phyloP scores from a whole-genome alignment of 2,888 invertebrate genomes.

The Drosophila phalerata region DNA sequence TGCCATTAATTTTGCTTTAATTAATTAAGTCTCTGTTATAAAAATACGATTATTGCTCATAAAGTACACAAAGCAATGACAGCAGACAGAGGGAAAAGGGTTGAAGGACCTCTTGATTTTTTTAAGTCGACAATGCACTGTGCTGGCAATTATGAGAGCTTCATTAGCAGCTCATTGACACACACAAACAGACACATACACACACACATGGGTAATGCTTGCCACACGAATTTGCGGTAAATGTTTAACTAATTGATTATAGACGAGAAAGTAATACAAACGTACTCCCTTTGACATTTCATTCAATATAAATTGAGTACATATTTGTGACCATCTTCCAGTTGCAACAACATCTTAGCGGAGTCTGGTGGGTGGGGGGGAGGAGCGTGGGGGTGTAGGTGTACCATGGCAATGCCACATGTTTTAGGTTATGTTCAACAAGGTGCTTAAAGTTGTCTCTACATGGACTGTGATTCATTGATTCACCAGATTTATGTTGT shows the following conservation, averaged over 20 bases:
- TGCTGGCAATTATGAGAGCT: conserved; percentile 32
- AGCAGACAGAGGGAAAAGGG: not conserved
- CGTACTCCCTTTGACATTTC: conserved; percentile 1
- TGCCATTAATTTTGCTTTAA: conserved; percentile 9
- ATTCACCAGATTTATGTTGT: conserved; percentile 22
- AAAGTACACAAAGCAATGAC: not conserved
- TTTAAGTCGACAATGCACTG: conserved; percentile 13
- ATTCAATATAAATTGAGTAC: conserved; percentile 4
- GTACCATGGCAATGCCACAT: conserved; percentile 8
- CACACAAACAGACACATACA: not conserved
- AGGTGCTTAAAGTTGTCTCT: conserved; percentile 11
- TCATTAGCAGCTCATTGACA: conserved; percentile 33
- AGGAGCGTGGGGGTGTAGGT: too few relatives aligned
- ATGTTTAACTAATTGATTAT: conserved; percentile 41
- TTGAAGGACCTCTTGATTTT: conserved; percentile 9
- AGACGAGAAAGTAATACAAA: conserved; percentile 10
- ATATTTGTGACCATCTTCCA: not conserved
- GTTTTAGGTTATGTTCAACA: conserved; percentile 17
- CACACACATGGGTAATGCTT: not conserved
- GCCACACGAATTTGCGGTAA: conserved; percentile 27
- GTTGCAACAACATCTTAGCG: not conserved
- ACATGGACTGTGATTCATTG: conserved; percentile 12
- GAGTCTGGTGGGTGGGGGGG: not conserved
- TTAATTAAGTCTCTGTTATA: conserved; percentile 11
- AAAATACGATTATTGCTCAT: conserved; percentile 6